Evolutionary conservation across 2,888 invertebrate genomes (phyloP).

Genomic region (Drosophila atripex): DNA sequence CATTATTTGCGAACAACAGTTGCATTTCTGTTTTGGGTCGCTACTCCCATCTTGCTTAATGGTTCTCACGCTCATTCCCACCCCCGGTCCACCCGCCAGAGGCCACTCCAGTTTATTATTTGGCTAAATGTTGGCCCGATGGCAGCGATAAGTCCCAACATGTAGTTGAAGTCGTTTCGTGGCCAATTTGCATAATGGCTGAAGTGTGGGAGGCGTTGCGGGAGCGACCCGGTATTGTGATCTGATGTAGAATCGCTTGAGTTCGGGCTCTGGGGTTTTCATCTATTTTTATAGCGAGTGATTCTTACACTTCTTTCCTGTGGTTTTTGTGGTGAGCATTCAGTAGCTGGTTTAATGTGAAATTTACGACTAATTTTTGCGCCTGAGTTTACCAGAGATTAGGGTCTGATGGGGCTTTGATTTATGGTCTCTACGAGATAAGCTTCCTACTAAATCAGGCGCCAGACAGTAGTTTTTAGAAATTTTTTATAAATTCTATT

Average conservation of each 20-base stretch:
- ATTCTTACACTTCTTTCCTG: constrained; percentile 25
- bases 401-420: constrained; percentile 5
- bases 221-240: constrained; percentile 9
- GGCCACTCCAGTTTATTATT: constrained; percentile 62
- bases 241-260: constrained; percentile 42
- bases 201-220: constrained; percentile 16
- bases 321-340: constrained; percentile 38
- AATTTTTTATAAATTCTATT: neutral
- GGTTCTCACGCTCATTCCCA: constrained; percentile 55
- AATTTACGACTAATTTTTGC: constrained; percentile 23
- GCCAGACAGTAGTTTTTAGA: neutral
- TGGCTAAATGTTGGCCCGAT: constrained; percentile 59
- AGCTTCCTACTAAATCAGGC: neutral
- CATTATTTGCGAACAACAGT: constrained; percentile 44
- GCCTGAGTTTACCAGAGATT: constrained; percentile 9
- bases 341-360: constrained; percentile 22
- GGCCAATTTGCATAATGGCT: constrained; percentile 68
- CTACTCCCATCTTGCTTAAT: constrained; percentile 21
- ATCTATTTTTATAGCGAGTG: constrained; percentile 31
- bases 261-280: constrained; percentile 23
- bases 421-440: constrained; percentile 9
- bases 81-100: constrained; percentile 5
- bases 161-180: constrained; percentile 58
- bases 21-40: constrained; percentile 38
- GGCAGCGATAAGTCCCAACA: constrained; percentile 59